Percentiles rank a stretch among this genome's conserved stretches.
Evolutionary conservation across 2,888 invertebrate species (phyloP).

Genomic region (Exephanes ischioxanthus): DNA sequence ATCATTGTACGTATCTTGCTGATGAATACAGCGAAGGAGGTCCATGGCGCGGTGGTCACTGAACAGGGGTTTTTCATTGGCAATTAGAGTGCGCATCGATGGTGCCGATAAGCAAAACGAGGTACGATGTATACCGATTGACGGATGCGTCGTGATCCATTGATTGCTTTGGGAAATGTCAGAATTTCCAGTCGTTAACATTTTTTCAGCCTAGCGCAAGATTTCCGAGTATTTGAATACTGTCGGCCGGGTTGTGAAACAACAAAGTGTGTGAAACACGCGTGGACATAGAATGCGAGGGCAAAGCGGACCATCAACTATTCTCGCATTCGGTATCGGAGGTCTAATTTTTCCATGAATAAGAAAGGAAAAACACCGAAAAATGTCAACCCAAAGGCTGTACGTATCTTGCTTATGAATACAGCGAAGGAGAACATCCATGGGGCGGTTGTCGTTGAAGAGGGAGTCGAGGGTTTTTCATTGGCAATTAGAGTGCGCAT

Average conservation of each 20-base stretch:
- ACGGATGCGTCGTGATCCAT: not conserved
- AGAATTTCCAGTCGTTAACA: not conserved
- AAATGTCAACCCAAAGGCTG: slow-evolving; percentile 28
- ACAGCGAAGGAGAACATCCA: no score
- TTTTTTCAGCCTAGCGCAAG: not conserved
- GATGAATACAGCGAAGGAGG: slow-evolving; percentile 61
- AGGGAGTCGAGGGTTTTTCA: slow-evolving; percentile 67
- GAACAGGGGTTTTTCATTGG: slow-evolving; percentile 67
- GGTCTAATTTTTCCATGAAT: no score
- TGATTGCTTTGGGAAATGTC: not conserved
- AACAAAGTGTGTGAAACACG: no score
- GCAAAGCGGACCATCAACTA: no score
- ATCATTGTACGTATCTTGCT: slow-evolving; percentile 51
- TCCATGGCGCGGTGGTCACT: slow-evolving; percentile 38
- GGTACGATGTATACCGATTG: not conserved
- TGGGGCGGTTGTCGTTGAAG: slow-evolving; percentile 17
- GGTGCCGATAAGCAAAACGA: slow-evolving; percentile 58
- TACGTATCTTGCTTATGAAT: slow-evolving; percentile 66
- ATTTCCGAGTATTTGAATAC: not conserved
- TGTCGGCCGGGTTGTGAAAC: no score
- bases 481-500: slow-evolving; percentile 71
- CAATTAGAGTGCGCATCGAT: slow-evolving; percentile 69
- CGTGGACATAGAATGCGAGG: no score
- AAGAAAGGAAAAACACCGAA: not conserved
- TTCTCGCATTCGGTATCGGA: no score